These are phyloP conservation scores for Platycheirus rosarum DNA, from an alignment of 2,888 invertebrate species.

Conservation along the genomic window DNA sequence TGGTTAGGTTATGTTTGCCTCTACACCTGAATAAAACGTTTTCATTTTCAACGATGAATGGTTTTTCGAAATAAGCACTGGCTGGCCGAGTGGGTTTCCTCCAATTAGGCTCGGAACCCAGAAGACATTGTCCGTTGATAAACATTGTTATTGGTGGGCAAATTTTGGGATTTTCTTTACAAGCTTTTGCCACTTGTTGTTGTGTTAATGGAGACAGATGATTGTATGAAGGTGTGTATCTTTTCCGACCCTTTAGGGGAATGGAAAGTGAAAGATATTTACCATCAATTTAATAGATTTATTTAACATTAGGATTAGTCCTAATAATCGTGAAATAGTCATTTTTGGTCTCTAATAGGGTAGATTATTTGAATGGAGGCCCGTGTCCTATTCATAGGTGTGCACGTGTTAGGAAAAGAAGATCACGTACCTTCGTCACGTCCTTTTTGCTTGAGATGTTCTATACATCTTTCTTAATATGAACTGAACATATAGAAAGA, in stretches of 20 bases:
- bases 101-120: conserved; percentile 23
- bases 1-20: conserved; percentile 19
- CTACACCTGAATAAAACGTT: conserved; percentile 20
- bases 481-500: too few relatives aligned
- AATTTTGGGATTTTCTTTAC: neutral
- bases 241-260: neutral
- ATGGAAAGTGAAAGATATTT: neutral
- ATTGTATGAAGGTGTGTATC: too few relatives aligned
- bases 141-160: neutral
- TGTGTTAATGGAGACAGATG: neutral
- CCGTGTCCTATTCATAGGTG: too few relatives aligned
- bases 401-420: too few relatives aligned
- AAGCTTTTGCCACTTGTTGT: conserved; percentile 6
- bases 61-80: conserved; percentile 7
- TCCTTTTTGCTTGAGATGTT: too few relatives aligned
- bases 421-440: too few relatives aligned
- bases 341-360: too few relatives aligned
- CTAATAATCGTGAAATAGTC: too few relatives aligned
- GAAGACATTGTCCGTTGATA: conserved; percentile 32
- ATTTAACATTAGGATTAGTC: too few relatives aligned
- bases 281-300: too few relatives aligned
- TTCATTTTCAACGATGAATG: conserved; percentile 21
- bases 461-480: too few relatives aligned
- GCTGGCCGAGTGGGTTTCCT: conserved; percentile 29
- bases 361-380: too few relatives aligned